A percentile compares a stretch with the other conserved stretches of the same genome.
Conservation (phyloP, 2,797 vertebrate genomes). For the Falco novaeseelandiae region DNA sequence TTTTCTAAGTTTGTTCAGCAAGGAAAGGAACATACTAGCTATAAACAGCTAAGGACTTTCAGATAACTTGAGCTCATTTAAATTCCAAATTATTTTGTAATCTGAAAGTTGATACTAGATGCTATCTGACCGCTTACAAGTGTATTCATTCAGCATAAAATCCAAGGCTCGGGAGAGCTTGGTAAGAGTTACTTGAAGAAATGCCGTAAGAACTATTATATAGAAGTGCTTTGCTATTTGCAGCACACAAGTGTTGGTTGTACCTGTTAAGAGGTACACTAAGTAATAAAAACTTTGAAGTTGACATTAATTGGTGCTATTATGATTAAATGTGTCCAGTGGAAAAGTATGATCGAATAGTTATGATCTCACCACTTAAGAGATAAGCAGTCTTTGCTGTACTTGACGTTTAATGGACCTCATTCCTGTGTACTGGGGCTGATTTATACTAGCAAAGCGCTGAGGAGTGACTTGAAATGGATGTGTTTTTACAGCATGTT, state of each 20-base stretch:
- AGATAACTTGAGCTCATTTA: neutral
- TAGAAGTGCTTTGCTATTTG: neutral
- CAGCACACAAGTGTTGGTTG: neutral
- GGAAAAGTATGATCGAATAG: neutral
- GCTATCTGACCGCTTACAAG: neutral
- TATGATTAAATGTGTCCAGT: neutral
- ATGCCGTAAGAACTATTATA: neutral
- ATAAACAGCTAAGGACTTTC: neutral
- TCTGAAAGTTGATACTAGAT: neutral
- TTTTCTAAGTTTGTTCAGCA: neutral
- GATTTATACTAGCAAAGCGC: neutral
- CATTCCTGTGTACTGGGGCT: neutral
- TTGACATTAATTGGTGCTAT: neutral
- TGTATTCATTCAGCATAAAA: neutral
- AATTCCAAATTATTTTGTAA: neutral
- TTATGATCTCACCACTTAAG: neutral
- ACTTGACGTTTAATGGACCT: neutral
- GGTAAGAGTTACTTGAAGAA: neutral
- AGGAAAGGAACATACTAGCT: neutral
- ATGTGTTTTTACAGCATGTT: neutral
- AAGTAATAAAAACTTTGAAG: neutral
- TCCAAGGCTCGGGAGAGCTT: neutral
- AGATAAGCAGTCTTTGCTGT: neutral
- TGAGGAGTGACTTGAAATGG: neutral
- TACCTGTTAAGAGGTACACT: neutral